Base-by-base conservation (phyloP, 2,113 vertebrate genomes). In the Caranx melampygus region DNA sequence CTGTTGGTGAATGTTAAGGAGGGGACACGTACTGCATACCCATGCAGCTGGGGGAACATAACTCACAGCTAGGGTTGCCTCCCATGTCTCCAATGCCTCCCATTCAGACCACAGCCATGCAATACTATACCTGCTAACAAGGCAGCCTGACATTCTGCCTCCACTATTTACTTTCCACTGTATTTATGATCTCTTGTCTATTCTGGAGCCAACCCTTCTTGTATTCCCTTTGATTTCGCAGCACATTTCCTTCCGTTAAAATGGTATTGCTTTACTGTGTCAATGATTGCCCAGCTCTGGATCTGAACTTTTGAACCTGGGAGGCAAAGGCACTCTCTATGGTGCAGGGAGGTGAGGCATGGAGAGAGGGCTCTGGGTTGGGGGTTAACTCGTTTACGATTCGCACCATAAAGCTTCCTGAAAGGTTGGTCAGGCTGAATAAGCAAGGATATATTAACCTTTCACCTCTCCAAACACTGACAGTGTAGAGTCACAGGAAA, bases 81-180 rank as follows among this genome's bases (percentile, higher is more conserved):
- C 79, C 86, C 77, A 67, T 75, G 88, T 91, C 88, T 88, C 82
- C 60, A 42, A 44, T 75, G 75, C 85, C 78, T 89, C 82, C 74
- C 87, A 84, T 90, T 92, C 90, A 78, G 81, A 87, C 86, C 79
- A 72, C 84, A 87, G 90, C 77, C 81, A 26, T 89, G 93, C 89
- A 93, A 94, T 79, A 75, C 82, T 84, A 93, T 66, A 92, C 86
- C 87, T 88, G 86, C 91, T 90, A 91, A 92, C 90, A 89, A 90
- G 92, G 85, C 85, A 34, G 83, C 75, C 77, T 87, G 85, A 87
- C 90, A 90, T 85, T 85, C 85, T 71, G 74, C 83, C 78, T 81
- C 66, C 58, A 82, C 85, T 88, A 88, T 93, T 93, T 91, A 90
- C 89, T 92, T 90, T 92, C 81, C 72, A 65, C 83, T 75, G 79